Base-by-base conservation (phyloP, 2,797 vertebrate genomes). In the Lacerta viridis region DNA sequence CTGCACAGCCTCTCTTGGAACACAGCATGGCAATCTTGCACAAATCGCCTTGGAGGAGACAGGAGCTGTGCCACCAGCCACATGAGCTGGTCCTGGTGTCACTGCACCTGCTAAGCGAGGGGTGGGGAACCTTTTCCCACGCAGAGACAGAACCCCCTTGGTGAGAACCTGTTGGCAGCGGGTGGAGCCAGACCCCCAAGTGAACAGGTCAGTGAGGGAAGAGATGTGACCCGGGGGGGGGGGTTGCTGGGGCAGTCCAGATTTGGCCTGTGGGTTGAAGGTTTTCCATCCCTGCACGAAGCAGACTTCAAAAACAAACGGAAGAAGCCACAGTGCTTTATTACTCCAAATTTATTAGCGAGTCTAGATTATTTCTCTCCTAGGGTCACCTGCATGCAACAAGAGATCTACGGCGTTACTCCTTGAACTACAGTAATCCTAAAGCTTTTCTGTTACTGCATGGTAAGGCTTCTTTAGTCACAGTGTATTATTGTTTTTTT, bases 301-400 rank as follows among this genome's bases (percentile, higher is more conserved):
- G 27, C 8, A n/a, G n/a, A 74, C 25, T 33, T 59, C n/a, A 96
- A 92, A 39, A 91, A 91, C 91, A 94, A 96, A 94, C 91, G 94
- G 90, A 90, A 87, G 84, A 29, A 87, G 79, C 90, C 50, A 84
- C 80, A 85, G 87, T 95, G 90, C 90, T 91, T 97, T 96, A 95
- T 91, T 96, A 95, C 76, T 93, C 97, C 94, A 94, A 94, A 97
- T 98, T 99, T 97, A 98, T 98, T 97, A 97, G 96, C 96, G 95
- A 96, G 95, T 97, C 97, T 89, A 91, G 87, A 46, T 92, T 97
- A 98, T 97, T 98, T 98, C 98, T 97, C 96, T 97, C 97, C 97
- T 98, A 98, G 96, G 97, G 97, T 97, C 97, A 96, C 96, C 97
- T 96, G 98, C 99, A 99, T 99, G 98, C 98, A 99, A 99, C 97